phyloP scores from a whole-genome alignment of 30 jellyfish, hydroid and myxozoan species.

The Rhopilema esculentum region DNA sequence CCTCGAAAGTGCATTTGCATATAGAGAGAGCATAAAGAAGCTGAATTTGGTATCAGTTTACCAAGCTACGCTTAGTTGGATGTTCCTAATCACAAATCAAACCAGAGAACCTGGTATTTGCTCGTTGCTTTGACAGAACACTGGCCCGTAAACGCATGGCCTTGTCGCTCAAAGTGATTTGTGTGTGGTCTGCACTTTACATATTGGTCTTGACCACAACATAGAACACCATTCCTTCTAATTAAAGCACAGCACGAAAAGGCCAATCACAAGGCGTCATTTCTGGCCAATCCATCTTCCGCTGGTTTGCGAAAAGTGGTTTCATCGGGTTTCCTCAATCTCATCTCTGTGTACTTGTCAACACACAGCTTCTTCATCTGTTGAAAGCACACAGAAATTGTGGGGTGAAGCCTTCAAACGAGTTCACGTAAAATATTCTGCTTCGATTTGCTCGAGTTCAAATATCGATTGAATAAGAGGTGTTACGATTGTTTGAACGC shows the following conservation, averaged over 20 bases:
- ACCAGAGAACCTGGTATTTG: constrained; percentile 2
- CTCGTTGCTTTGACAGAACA: constrained; percentile 20
- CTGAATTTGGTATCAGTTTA: too few species aligned
- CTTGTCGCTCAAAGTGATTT: constrained; percentile 49
- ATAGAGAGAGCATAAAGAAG: too few species aligned
- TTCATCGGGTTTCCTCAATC: constrained; percentile 52
- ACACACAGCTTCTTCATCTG: constrained; percentile 23
- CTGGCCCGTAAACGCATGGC: constrained; percentile 22
- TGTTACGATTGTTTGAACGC: neutral
- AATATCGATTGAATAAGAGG: neutral
- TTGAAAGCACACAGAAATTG: neutral
- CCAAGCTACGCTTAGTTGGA: too few species aligned
- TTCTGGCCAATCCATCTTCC: constrained; percentile 59
- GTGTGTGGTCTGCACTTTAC: constrained; percentile 85
- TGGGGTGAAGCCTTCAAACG: neutral
- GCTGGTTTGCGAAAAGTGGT: constrained; percentile 52
- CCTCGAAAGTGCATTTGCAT: too few species aligned
- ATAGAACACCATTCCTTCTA: constrained; percentile 60
- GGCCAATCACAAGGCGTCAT: constrained; percentile 58
- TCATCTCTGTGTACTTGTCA: constrained; percentile 50
- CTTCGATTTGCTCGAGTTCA: neutral
- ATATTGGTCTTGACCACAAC: constrained; percentile 75
- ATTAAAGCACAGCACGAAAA: constrained; percentile 67
- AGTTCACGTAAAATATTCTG: neutral
- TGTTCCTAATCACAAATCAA: constrained; percentile 14